Base-by-base conservation (phyloP, 2,888 invertebrate species). In the Quadroppia sp. region DNA sequence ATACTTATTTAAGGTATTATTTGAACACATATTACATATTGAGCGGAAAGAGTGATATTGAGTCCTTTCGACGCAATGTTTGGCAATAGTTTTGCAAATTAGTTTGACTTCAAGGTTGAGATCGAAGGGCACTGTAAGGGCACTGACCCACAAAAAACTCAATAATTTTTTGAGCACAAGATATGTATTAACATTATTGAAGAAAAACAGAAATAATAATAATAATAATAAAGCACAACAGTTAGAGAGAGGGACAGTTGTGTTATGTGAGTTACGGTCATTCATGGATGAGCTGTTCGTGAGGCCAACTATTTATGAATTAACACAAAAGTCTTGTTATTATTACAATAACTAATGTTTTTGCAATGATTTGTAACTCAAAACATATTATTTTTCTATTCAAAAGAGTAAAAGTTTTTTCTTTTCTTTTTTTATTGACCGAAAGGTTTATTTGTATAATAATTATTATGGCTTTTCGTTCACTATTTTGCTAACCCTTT, bases 61-160 rank as follows among this genome's bases (percentile, higher is more conserved):
- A 20, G 7, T 53, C 6, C 3, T 23, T 20, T 53, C 7, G 2
- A 20, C 13, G 53, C 17, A 53, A 53, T 25, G 53, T 20, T 53
- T 15, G n/a, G 53, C 23, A 53, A 36, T 36, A 48, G 48, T 48
- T n/a, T 48, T 48, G 4, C 6, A 56, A 7, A 30, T 59, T 30
- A 6, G 17, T 30, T 13, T 23, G 9, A 25, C n/a, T 30, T 30
- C 59, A 30, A 59, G 59, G 59, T 53, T 53, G 2, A 1, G 28
- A 53, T 3, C 7, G 25, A 45, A 53, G 53, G 20, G 53, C 53
- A 53, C 23, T 59, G 59, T 3, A 45, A 53, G 53, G 20, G 23
- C 53, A 53, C 2, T 59, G 59, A 59, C 59, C 59, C 59, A 59
- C 59, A 59, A 59, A 59, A 30, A 25, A 59, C 28, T 6, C 15